Evolutionary conservation across 2,113 vertebrate species (phyloP), one percentile per base, ranked within the genome.

Genomic region (Thunnus thynnus): DNA sequence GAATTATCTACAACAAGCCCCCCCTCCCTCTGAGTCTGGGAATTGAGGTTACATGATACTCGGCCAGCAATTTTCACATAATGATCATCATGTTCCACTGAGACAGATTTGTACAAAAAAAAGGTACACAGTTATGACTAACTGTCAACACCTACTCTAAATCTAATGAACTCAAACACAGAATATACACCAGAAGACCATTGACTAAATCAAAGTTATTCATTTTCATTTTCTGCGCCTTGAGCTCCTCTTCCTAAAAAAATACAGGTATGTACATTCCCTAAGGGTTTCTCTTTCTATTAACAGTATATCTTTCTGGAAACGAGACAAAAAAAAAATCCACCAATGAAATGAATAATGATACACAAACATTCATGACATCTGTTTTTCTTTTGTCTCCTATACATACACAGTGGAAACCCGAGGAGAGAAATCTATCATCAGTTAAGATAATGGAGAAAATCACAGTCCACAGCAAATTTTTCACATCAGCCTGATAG

Each of bases 361-460:
- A 86, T 89, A 60, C 18, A 20, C 85, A 93, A 93, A 94, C 90
- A 90, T 74, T 82, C 55, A 54, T 54, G 73, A 93, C 93, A 94
- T 94, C 93, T 94, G 94, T 93, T 94, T 94, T 93, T 82, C 91
- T 92, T 93, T 92, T 83, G 83, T 84, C 88, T 86, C 72, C 76
- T 70, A 48, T 72, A 66, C 82, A 83, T 63, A 91, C 78, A 83
- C 75, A 67, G 86, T 74, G 46, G 88, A 88, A 89, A 90, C 78
- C 87, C 82, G 48, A 83, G 83, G 79, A 89, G 87, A 78, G 68
- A 79, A 84, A 92, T 93, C 84, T 80, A 92, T 93, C 94, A 93
- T 89, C 89, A 78, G 86, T 81, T 78, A 79, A 86, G 88, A 91
- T 93, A 91, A 93, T 91, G 92, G 86, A 82, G 87, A 87, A 89